Base-by-base conservation (phyloP, 2,113 vertebrate genomes). In the Phylloscopus trochilus region DNA sequence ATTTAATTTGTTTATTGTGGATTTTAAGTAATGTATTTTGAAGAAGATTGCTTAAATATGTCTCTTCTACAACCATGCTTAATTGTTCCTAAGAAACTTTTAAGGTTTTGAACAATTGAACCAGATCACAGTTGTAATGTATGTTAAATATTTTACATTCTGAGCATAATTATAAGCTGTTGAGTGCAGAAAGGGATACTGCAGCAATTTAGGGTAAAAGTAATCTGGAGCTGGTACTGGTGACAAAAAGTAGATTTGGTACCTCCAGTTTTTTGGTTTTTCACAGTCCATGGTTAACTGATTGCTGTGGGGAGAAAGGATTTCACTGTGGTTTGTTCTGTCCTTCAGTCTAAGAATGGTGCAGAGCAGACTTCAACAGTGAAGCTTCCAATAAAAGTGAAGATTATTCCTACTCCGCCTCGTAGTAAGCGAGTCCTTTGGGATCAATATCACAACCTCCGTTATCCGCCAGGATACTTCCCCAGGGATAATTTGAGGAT, bases 401-500 rank as follows among this genome's bases (percentile, higher is more conserved):
- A 99, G 97, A 98, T 99, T 13, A 99, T 99, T 80, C 99, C 99
- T 4, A 99, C 99, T 22, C 99, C 99, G 10, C 99, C 99, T 19
- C 99, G 99, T 35, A 99, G 98, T 73, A 99, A 99, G 97, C 97
- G 99, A 80, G 98, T 99, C 46, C 98, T 99, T 35, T 99, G 99
- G 99, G 99, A 99, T 97, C 99, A 99, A 73, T 99, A 99, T 94
- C 99, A 99, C 95, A 99, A 99, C 92, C 98, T 99, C 75, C 99
- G 99, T 53, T 99, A 99, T 27, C 99, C 99, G 0, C 99, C 99
- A 0, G 99, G 99, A 62, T 99, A 99, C 96, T 99, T 99, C 89
- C 99, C 99, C 70, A 97, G 99, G 59, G 99, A 99, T 97, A 99
- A 99, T 90, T 95, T 99, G 69, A 98, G 99, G 83, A 99, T 99